Evolutionary conservation across 2,888 invertebrate species (phyloP).

Genomic region (Strigamia maritima): DNA sequence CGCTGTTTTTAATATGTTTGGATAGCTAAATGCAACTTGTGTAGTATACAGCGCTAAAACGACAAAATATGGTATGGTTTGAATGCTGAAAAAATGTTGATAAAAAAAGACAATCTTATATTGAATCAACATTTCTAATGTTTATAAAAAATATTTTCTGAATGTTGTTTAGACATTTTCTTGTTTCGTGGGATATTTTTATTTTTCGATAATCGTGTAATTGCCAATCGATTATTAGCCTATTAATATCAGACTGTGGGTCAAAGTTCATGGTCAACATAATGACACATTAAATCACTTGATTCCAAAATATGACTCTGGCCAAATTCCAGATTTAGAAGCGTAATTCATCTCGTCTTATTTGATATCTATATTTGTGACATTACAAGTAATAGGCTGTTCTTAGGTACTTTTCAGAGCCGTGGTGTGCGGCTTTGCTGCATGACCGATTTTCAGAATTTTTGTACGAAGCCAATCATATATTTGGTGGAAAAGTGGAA

Average conservation of each 20-base stretch:
- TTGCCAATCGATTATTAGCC: not conserved
- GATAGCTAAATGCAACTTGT: too few relatives aligned
- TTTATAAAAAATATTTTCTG: too few relatives aligned
- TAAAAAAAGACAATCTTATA: too few relatives aligned
- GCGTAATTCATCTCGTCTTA: too few relatives aligned
- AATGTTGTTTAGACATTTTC: too few relatives aligned
- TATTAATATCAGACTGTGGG: not conserved
- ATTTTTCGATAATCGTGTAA: not conserved
- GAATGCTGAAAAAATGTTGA: too few relatives aligned
- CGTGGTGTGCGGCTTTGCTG: constrained; percentile 22
- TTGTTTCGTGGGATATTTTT: not conserved
- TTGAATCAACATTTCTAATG: too few relatives aligned
- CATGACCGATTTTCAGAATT: constrained; percentile 35
- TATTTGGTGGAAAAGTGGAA: not conserved
- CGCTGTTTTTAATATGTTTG: too few relatives aligned
- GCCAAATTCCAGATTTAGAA: constrained; percentile 4
- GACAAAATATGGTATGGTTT: too few relatives aligned
- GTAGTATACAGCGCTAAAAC: too few relatives aligned
- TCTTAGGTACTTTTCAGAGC: constrained; percentile 25
- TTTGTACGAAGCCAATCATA: not conserved
- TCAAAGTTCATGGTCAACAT: constrained; percentile 3
- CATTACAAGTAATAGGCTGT: too few relatives aligned
- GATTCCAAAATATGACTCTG: not conserved
- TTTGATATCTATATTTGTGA: too few relatives aligned
- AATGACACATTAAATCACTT: constrained; percentile 12